A percentile compares a stretch with the other conserved stretches of the same genome.
phyloP scores from a whole-genome alignment of 1,140 invertebrate species.

The Papilio glaucus region DNA sequence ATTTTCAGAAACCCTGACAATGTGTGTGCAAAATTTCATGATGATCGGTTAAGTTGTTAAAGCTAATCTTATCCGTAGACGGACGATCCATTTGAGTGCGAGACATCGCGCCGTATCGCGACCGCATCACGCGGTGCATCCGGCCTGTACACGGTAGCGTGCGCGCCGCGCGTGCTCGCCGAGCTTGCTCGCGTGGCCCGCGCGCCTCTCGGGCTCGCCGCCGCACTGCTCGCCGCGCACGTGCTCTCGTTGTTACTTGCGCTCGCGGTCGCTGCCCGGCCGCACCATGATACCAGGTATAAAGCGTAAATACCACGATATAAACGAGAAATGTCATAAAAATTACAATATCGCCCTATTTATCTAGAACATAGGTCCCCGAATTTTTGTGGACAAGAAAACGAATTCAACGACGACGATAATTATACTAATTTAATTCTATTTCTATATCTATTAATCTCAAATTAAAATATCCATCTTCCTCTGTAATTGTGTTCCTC shows the following conservation, averaged over 20 bases:
- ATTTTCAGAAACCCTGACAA: too few species aligned
- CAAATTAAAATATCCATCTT: too few species aligned
- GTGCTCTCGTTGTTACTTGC: constrained; percentile 58
- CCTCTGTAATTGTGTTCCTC: too few species aligned
- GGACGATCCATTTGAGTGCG: constrained; percentile 39
- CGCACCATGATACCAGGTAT: constrained; percentile 40
- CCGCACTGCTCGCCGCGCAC: constrained; percentile 57
- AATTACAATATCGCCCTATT: too few species aligned
- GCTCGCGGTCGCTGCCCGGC: constrained; percentile 49
- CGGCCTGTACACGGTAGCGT: constrained; percentile 48
- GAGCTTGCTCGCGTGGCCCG: constrained; percentile 49
- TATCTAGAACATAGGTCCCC: too few species aligned
- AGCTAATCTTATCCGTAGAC: constrained; percentile 8
- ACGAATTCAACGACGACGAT: too few species aligned
- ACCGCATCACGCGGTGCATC: constrained; percentile 40
- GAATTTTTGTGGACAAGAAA: too few species aligned
- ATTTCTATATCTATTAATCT: too few species aligned
- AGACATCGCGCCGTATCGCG: constrained; percentile 49
- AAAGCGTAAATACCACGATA: constrained; percentile 49
- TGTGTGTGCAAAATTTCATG: too few species aligned
- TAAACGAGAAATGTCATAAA: too few species aligned
- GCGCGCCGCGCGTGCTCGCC: constrained; percentile 49
- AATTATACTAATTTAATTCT: too few species aligned
- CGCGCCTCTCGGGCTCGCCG: constrained; percentile 49
- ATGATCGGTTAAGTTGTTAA: too few species aligned